These are phyloP conservation scores for Morpho deidamia DNA, from an alignment of 2,888 invertebrate species.

Conservation along the genomic window DNA sequence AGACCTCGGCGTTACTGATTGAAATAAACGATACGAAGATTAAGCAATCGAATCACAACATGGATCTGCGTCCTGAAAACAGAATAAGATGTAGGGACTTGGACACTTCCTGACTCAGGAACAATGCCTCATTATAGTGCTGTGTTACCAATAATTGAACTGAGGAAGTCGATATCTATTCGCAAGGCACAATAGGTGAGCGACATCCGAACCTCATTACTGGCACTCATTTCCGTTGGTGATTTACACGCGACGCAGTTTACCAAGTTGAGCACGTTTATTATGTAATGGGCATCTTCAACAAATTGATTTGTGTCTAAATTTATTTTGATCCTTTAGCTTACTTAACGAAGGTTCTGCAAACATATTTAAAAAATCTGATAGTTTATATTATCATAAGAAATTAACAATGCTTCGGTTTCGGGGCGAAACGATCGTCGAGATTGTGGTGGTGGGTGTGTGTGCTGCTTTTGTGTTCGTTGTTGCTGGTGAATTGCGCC, in stretches of 20 bases:
- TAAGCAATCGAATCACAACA: conserved; percentile 46
- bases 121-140: conserved; percentile 70
- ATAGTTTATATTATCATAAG: too few relatives aligned
- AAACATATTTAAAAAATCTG: too few relatives aligned
- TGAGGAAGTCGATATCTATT: conserved; percentile 77
- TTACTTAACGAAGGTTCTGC: background rate
- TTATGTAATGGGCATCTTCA: conserved; percentile 28
- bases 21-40: conserved; percentile 21
- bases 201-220: conserved; percentile 78
- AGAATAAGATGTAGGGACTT: conserved; percentile 47
- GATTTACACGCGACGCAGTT: conserved; percentile 60
- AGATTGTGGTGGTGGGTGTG: too few relatives aligned
- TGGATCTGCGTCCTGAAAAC: conserved; percentile 50
- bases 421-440: too few relatives aligned
- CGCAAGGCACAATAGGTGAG: conserved; percentile 76
- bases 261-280: conserved; percentile 44
- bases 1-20: conserved; percentile 18
- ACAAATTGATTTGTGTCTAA: conserved; percentile 15
- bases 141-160: conserved; percentile 61
- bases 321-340: conserved; percentile 2
- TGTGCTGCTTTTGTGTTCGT: too few relatives aligned
- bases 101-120: conserved; percentile 46
- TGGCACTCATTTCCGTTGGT: conserved; percentile 70
- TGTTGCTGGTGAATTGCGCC: too few relatives aligned
- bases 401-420: too few relatives aligned